Conservation (phyloP, 2,113 vertebrate species). For the Dasyurus viverrinus region DNA sequence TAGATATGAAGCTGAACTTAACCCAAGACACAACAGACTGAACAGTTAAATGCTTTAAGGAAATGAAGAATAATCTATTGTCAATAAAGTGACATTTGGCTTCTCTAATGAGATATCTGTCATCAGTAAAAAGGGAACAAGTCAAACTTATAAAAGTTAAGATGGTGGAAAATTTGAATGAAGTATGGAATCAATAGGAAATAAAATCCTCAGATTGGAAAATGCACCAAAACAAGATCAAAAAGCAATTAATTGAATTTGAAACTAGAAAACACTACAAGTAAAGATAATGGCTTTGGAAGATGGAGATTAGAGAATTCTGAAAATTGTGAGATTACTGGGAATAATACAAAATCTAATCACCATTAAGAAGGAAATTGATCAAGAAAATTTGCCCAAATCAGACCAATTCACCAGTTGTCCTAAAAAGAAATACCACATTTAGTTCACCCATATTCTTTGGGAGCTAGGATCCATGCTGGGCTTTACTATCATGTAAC, state of each 20-base stretch:
- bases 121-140: background rate
- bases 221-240: background rate
- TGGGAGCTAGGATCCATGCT: background rate
- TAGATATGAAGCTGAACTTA: background rate
- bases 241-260: background rate
- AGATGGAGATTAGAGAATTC: background rate
- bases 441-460: too few species aligned
- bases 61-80: background rate
- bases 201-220: background rate
- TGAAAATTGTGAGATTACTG: background rate
- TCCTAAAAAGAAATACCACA: too few species aligned
- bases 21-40: background rate
- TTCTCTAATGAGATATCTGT: background rate
- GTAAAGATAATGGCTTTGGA: background rate
- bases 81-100: background rate
- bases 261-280: background rate
- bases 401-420: too few species aligned
- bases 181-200: background rate
- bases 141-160: background rate
- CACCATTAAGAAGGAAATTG: background rate
- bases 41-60: background rate
- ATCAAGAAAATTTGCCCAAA: background rate
- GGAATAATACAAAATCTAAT: background rate
- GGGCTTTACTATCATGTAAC: background rate
- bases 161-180: background rate